Percentiles rank a stretch among this genome's conserved stretches.
phyloP scores from a whole-genome alignment of 1,140 invertebrate genomes.

The Nylanderia fulva region DNA sequence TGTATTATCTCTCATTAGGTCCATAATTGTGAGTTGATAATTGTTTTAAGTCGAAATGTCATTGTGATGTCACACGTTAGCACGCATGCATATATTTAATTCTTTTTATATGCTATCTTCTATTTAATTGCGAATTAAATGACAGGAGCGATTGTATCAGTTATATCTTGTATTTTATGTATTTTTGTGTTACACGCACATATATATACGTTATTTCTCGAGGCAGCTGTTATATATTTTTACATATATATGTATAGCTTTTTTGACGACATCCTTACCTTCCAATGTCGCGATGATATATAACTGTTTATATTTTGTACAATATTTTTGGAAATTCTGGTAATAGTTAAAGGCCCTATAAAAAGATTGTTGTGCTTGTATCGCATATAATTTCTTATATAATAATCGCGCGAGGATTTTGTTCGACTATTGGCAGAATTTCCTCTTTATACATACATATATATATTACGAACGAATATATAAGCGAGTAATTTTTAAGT shows the following conservation, averaged over 20 bases:
- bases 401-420: conserved; percentile 43
- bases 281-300: conserved; percentile 42
- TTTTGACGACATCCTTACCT: conserved; percentile 18
- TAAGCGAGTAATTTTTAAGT: conserved; percentile 59
- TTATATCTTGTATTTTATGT: conserved; percentile 7
- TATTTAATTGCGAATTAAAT: conserved; percentile 68
- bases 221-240: conserved; percentile 41
- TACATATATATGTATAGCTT: neutral
- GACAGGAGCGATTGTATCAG: neutral
- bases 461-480: conserved; percentile 48
- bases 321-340: conserved; percentile 53
- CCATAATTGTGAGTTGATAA: conserved; percentile 70
- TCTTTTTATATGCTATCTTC: conserved; percentile 70
- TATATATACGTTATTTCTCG: conserved; percentile 34
- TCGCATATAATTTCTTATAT: conserved; percentile 63
- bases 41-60: conserved; percentile 71
- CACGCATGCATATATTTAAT: conserved; percentile 52
- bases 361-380: conserved; percentile 39
- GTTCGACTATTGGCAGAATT: conserved; percentile 54
- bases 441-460: conserved; percentile 8
- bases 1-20: conserved; percentile 72
- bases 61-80: conserved; percentile 75
- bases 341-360: conserved; percentile 23
- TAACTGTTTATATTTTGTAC: conserved; percentile 42
- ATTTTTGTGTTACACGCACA: conserved; percentile 56